Evolutionary conservation across 2,113 vertebrate species (phyloP).

Genomic region (Dryoscopus gambensis): DNA sequence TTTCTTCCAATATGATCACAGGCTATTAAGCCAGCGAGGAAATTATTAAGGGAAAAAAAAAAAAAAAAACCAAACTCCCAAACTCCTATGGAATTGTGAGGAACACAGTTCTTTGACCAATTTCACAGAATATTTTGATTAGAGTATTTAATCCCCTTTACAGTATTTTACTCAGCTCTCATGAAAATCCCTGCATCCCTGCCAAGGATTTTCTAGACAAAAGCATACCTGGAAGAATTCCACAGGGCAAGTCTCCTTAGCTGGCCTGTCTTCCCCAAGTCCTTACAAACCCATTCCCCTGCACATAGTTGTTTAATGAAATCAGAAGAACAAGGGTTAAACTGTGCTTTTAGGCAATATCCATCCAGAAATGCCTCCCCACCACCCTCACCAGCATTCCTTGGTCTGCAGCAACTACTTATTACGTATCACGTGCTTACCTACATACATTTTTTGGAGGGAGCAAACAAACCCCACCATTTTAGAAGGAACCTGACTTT

Average conservation of each 20-base stretch:
- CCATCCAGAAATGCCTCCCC: neutral
- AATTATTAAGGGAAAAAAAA: neutral
- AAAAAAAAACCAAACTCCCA: neutral
- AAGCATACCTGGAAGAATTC: neutral
- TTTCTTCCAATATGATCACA: neutral
- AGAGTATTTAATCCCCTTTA: conserved; percentile 9
- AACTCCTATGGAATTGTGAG: neutral
- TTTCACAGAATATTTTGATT: conserved; percentile 45
- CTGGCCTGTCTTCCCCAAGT: neutral
- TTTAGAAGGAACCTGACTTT: neutral
- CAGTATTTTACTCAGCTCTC: conserved; percentile 15
- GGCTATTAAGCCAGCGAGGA: neutral
- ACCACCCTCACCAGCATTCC: neutral
- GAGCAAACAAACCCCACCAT: neutral
- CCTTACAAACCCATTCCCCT: neutral
- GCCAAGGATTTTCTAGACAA: conserved; percentile 42
- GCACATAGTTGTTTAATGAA: neutral
- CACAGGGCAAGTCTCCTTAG: neutral
- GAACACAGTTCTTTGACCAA: neutral
- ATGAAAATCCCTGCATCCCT: neutral
- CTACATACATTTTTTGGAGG: neutral
- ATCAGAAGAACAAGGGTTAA: neutral
- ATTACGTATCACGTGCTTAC: neutral
- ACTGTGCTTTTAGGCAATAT: neutral
- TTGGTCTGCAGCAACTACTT: neutral